Evolutionary conservation across 2,113 vertebrate species (phyloP).

Genomic region (Hystrix brachyura): DNA sequence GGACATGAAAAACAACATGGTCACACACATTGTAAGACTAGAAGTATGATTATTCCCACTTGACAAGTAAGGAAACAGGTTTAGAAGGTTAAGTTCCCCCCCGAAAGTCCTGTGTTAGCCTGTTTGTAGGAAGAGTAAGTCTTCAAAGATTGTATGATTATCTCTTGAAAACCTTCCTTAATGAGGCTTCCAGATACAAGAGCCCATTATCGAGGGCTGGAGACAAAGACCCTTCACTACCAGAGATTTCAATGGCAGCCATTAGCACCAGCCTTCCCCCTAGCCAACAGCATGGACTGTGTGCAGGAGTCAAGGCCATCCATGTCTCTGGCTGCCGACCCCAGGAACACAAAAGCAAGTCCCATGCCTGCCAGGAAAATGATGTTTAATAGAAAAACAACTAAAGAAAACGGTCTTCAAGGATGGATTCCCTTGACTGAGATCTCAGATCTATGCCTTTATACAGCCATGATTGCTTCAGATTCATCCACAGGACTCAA

Average conservation of each 20-base stretch:
- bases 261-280: rapidly evolving
- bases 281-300: not conserved
- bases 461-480: not conserved
- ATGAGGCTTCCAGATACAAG: not conserved
- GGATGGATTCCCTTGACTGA: not conserved
- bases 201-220: not conserved
- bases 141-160: not conserved
- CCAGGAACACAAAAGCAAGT: not conserved
- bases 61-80: not conserved
- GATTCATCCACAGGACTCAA: not conserved
- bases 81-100: not conserved
- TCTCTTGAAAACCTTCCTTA: not conserved
- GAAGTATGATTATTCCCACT: not conserved
- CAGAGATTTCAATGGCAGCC: too few species aligned
- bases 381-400: not conserved
- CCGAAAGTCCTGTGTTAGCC: not conserved
- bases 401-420: not conserved
- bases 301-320: not conserved
- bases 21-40: not conserved
- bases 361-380: not conserved
- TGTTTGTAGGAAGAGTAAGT: not conserved
- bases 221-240: not conserved
- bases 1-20: not conserved
- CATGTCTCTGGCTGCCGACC: not conserved
- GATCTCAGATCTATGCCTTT: not conserved